phyloP scores from a whole-genome alignment of 2,888 invertebrate genomes.

The Gymnosoma rotundatum region DNA sequence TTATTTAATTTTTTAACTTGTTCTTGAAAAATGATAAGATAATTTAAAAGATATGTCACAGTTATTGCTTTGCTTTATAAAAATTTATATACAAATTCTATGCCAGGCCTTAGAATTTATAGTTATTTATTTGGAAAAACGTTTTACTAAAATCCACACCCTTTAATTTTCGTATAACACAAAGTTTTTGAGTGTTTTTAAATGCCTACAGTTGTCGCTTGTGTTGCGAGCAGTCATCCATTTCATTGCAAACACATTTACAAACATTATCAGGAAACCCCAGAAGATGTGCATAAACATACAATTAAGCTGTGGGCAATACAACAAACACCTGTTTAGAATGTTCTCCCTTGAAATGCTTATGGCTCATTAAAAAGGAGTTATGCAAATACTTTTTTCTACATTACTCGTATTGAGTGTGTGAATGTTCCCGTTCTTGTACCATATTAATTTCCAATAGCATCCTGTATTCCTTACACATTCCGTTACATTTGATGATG shows the following conservation, averaged over 20 bases:
- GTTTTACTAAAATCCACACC: neutral
- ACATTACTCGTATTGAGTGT: conserved; percentile 30
- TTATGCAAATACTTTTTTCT: conserved; percentile 1
- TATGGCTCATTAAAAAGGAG: conserved; percentile 35
- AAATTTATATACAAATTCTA: no score
- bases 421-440: conserved; percentile 2
- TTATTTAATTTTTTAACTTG: no score
- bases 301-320: conserved; percentile 48
- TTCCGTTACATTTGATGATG: conserved; percentile 1
- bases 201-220: conserved; percentile 38
- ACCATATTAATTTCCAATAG: conserved; percentile 24
- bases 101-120: no score
- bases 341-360: conserved; percentile 13
- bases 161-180: neutral
- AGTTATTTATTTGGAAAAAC: no score
- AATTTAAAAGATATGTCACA: no score
- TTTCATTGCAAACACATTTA: conserved; percentile 56
- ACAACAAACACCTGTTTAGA: conserved; percentile 50
- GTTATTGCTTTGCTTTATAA: no score
- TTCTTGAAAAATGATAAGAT: no score
- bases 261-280: conserved; percentile 63
- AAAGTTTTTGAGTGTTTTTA: conserved; percentile 12
- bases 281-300: conserved; percentile 50
- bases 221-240: conserved; percentile 59
- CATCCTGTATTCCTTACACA: conserved; percentile 43